Evolutionary conservation across 2,888 invertebrate genomes (phyloP), one percentile per base, ranked within the genome.

Genomic region (Tanypteryx hageni): DNA sequence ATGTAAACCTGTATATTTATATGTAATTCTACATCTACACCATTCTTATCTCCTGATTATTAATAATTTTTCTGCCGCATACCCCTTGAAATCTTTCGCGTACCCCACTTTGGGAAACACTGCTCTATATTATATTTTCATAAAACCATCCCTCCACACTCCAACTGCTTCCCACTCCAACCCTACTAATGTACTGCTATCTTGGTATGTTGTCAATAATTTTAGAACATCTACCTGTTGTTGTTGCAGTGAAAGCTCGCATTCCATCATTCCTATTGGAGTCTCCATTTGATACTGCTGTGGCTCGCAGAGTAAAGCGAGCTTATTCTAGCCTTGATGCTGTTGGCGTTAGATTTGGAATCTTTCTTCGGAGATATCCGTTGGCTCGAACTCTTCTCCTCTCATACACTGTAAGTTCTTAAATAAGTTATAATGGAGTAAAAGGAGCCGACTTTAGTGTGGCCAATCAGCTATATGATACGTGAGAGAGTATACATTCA

Each of bases 351-450:
- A 96, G 98, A 76, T 95, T 98, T 27, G 98, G 98, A 16, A 96
- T 97, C 27, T 97, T 98, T 95, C 95, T 98, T 89, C 96, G 98
- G 92, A 96, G 98, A 92, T 98, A 98, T 95, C 98, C 98, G 0
- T 95, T 98, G 85, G 97, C 98, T 92, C 96, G 98, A 94, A 96
- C 98, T 93, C 97, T 98, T 94, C 96, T 98, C n/a, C 96, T 98
- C 93, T 95, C 97, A 94, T 99, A 99, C 94, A 97, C 98, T 96
- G 98, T 97, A 94, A 95, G 96, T 94, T 22, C 0, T 27, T 0
- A 22, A 22, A 8, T 8, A 11, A 27, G 7, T 22, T 22, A 27
- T 81, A 22, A 22, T 27, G 11, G 18, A 11, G 64, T 64, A n/a
- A n/a, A 64, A 64, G 4, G 18, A 7, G 16, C 16, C 5, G n/a